Evolutionary conservation across 1,140 invertebrate species (phyloP).

Genomic region (Cryptotermes secundus): DNA sequence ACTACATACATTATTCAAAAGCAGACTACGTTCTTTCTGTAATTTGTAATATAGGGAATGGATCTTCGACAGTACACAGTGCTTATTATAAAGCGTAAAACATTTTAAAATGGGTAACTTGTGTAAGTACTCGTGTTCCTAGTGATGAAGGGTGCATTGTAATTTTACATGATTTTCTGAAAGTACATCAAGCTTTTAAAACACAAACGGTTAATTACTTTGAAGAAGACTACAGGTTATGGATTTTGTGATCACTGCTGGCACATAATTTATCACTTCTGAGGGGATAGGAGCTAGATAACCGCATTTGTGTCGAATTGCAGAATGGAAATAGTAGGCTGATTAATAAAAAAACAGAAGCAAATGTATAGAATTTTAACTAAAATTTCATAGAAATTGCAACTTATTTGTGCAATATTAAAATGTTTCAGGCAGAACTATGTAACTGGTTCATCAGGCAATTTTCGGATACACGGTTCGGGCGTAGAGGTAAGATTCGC

Average conservation of each 20-base stretch:
- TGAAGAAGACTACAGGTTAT: background rate
- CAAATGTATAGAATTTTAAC: too few species aligned
- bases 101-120: background rate
- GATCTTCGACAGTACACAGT: background rate
- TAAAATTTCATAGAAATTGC: too few species aligned
- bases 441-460: too few species aligned
- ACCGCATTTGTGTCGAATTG: background rate
- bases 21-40: background rate
- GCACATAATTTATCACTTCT: background rate
- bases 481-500: too few species aligned
- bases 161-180: background rate
- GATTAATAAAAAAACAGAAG: too few species aligned
- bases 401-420: too few species aligned
- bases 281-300: background rate
- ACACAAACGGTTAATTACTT: background rate
- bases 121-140: background rate
- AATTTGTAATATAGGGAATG: background rate
- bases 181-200: background rate
- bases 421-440: too few species aligned
- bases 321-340: background rate
- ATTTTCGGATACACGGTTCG: too few species aligned
- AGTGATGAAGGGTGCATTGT: background rate
- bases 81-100: background rate
- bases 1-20: slow-evolving; percentile 9
- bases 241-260: background rate